These are phyloP conservation scores for Ptilonorhynchus violaceus DNA, from an alignment of 2,113 vertebrate species.

Conservation along the genomic window DNA sequence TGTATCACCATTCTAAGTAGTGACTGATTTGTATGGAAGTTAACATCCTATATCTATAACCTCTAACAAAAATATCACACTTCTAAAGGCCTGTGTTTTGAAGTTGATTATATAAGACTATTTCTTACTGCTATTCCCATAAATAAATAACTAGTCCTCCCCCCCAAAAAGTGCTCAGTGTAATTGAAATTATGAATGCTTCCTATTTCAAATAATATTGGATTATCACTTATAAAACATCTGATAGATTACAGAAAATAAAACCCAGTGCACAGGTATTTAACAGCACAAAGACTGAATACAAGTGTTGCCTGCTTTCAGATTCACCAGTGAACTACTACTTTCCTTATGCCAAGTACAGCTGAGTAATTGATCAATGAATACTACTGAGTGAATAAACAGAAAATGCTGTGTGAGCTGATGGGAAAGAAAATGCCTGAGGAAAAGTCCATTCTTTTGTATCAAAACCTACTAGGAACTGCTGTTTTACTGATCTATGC, in stretches of 20 bases:
- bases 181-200: neutral
- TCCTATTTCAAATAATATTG: neutral
- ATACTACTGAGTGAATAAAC: conserved; percentile 40
- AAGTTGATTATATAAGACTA: neutral
- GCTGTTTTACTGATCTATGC: conserved; percentile 44
- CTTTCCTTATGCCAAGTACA: neutral
- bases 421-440: conserved; percentile 38
- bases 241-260: neutral
- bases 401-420: conserved; percentile 36
- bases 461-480: conserved; percentile 18
- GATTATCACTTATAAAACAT: neutral
- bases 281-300: neutral
- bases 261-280: neutral
- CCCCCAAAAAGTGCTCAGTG: neutral
- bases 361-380: conserved; percentile 45
- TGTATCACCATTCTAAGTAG: neutral
- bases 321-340: neutral
- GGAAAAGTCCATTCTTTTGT: conserved; percentile 39
- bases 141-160: neutral
- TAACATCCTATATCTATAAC: neutral
- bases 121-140: neutral
- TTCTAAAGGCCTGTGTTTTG: neutral
- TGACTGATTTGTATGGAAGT: neutral
- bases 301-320: neutral
- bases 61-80: neutral